These are phyloP conservation scores for Carapus acus DNA, from an alignment of 2,797 vertebrate species.

Conservation along the genomic window DNA sequence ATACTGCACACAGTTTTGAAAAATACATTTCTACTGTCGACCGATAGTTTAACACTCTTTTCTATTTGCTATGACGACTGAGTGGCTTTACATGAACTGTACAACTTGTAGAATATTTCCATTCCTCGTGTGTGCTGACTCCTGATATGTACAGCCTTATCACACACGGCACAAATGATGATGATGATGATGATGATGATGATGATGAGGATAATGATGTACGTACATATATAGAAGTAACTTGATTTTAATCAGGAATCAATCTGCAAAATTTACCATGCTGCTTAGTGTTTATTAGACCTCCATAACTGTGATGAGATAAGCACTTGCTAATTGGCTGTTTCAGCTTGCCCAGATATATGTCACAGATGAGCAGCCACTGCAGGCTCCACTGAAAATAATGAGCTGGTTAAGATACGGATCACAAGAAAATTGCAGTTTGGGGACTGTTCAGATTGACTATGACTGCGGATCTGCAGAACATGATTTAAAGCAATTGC, in stretches of 20 bases:
- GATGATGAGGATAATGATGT: neutral
- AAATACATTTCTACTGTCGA: no score
- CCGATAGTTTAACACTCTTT: no score
- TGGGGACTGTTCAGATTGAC: constrained; percentile 49
- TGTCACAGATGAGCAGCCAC: constrained; percentile 67
- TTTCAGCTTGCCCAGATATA: constrained; percentile 62
- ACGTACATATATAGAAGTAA: constrained; percentile 5
- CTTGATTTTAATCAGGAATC: constrained; percentile 32
- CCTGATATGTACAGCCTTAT: no score
- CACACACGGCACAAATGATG: no score
- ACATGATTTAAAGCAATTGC: constrained; percentile 31
- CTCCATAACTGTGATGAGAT: constrained; percentile 63
- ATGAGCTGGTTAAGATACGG: constrained; percentile 71
- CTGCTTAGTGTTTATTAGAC: constrained; percentile 57
- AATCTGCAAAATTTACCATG: constrained; percentile 31
- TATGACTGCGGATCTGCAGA: constrained; percentile 37
- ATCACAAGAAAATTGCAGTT: constrained; percentile 66
- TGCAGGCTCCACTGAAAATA: constrained; percentile 54
- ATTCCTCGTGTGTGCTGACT: no score
- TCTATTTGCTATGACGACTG: no score
- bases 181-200: no score
- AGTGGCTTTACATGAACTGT: no score
- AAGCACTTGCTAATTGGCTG: constrained; percentile 71
- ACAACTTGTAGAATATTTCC: no score
- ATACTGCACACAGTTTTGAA: no score